phyloP scores from a whole-genome alignment of 2,113 vertebrate species.

The Paedocypris sp. region DNA sequence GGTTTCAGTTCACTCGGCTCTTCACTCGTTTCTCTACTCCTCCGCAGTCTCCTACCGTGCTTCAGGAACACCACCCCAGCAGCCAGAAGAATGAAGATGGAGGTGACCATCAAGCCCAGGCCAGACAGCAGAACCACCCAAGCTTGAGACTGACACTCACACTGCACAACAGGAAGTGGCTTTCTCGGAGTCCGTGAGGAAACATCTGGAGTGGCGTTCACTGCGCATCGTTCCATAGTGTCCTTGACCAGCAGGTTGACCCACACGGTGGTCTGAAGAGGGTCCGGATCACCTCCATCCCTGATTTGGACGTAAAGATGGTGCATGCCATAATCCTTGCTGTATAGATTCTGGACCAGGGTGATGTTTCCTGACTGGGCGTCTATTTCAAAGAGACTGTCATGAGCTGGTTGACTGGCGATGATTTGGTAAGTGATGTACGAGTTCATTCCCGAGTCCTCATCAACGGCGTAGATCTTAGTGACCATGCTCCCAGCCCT shows the following conservation, averaged over 20 bases:
- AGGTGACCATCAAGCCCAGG: constrained; percentile 44
- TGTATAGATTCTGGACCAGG: constrained; percentile 42
- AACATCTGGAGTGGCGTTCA: constrained; percentile 46
- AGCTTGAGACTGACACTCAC: constrained; percentile 18
- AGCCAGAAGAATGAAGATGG: constrained; percentile 40
- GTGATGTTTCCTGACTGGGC: constrained; percentile 56
- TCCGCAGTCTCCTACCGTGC: constrained; percentile 25
- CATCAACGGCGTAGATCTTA: constrained; percentile 57
- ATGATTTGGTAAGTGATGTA: constrained; percentile 55
- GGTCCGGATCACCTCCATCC: constrained; percentile 53
- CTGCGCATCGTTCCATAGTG: constrained; percentile 45
- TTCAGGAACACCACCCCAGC: constrained; percentile 44
- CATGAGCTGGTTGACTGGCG: constrained; percentile 28
- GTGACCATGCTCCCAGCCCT: constrained; percentile 48
- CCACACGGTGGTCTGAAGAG: constrained; percentile 59
- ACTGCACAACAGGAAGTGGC: constrained; percentile 27
- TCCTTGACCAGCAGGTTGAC: constrained; percentile 62
- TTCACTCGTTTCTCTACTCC: neutral
- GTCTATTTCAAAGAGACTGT: constrained; percentile 53
- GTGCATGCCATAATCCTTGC: constrained; percentile 59
- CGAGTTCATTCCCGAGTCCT: constrained; percentile 58
- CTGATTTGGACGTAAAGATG: constrained; percentile 56
- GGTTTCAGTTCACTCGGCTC: constrained; percentile 11
- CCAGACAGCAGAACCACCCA: constrained; percentile 40
- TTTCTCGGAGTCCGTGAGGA: neutral